These are phyloP conservation scores for Dasypolia templi DNA, from an alignment of 2,888 invertebrate species.

Conservation along the genomic window DNA sequence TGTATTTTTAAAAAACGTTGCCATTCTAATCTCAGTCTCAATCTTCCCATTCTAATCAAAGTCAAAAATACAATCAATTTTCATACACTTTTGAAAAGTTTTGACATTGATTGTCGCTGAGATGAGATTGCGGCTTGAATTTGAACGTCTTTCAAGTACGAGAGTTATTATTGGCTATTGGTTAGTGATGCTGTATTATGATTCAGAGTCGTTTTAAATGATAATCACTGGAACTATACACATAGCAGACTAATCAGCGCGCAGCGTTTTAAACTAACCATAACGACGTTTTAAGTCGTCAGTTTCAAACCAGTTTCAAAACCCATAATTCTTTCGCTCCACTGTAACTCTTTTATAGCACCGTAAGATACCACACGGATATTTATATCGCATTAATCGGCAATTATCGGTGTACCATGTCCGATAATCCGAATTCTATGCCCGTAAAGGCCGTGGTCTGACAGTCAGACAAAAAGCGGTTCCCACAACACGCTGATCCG, in stretches of 20 bases:
- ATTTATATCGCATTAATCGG: conserved; percentile 52
- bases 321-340: conserved; percentile 32
- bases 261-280: not conserved
- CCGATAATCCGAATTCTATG: conserved; percentile 52
- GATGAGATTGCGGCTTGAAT: no score
- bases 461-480: conserved; percentile 53
- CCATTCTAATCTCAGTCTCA: no score
- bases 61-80: no score
- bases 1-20: no score
- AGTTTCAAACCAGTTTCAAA: conserved; percentile 21
- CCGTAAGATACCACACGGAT: conserved; percentile 32
- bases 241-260: not conserved
- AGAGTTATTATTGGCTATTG: no score
- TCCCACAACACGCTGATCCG: conserved; percentile 50
- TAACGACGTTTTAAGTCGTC: not conserved
- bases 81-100: no score
- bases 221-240: conserved; percentile 7
- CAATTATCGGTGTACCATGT: conserved; percentile 42
- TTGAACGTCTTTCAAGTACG: no score
- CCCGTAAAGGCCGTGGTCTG: conserved; percentile 38
- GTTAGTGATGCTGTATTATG: not conserved
- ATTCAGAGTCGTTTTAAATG: not conserved
- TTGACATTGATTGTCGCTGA: no score
- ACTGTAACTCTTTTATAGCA: conserved; percentile 25
- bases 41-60: no score